Evolutionary conservation across 2,888 invertebrate species (phyloP), one percentile per base, ranked within the genome.

Genomic region (Ophioninae sp.): DNA sequence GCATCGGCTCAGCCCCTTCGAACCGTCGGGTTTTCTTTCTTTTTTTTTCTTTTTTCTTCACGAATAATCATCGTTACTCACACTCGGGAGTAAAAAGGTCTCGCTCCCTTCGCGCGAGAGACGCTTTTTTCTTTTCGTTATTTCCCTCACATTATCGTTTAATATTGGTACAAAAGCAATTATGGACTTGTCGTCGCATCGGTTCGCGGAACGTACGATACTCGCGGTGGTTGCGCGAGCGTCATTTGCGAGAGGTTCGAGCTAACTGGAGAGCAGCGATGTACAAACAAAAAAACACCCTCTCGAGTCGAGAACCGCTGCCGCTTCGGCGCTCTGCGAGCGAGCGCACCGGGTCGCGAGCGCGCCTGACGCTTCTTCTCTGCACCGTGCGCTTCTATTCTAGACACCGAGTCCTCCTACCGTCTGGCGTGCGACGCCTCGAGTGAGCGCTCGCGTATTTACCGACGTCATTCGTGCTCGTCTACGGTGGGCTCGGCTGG

Each of bases 121-220:
- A 83, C 83, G 67, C 77, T 69, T 69, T 75, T 44, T 69, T 76
- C 71, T 77, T 85, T 73, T 58, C 69, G 44, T 73, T 76, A 80
- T 82, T 85, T 85, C 85, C 79, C 82, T 90, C 84, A 90, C 90
- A 90, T 90, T 88, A 87, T 90, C 87, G 77, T 69, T 83, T 6
- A 71, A 85, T 88, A 86, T 87, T 88, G 88, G 88, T 90, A 88
- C 59, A 13, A 89, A 90, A 90, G 89, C 88, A 90, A 87, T 90
- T 68, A 73, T 7, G 59, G 44, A 87, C 85, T 90, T 89, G 89
- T 90, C 89, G 89, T 90, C 89, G 89, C 87, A 87, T 88, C 88
- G 17, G 39, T 89, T 86, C 81, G 65, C 76, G 39, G 65, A 58
- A 58, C 72, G 73, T 79, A 72, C 68, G 74, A 79, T 73, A 63